Conservation (phyloP, 1,140 invertebrate genomes). For the Cecropterus lyciades region DNA sequence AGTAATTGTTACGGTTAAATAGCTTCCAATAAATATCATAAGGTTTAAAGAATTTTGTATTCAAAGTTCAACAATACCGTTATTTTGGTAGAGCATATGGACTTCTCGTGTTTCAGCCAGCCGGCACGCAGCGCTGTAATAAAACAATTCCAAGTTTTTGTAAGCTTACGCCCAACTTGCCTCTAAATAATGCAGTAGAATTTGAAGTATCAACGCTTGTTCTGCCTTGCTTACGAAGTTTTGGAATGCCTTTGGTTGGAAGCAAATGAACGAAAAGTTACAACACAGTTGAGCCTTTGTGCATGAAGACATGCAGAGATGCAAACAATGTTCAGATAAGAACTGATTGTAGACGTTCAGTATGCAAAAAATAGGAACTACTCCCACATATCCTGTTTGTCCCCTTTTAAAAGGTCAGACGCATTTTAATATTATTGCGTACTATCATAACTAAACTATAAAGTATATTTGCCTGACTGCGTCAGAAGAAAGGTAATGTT, state of each 20-base stretch:
- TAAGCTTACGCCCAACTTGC: conserved; percentile 29
- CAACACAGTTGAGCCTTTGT: not conserved
- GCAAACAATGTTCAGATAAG: no score
- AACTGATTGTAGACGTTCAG: no score
- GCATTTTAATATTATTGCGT: no score
- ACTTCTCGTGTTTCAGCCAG: conserved; percentile 49
- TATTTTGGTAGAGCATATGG: conserved; percentile 49
- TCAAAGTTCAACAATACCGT: conserved; percentile 48
- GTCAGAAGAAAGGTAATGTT: no score
- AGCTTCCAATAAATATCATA: conserved; percentile 30
- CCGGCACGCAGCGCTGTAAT: conserved; percentile 47
- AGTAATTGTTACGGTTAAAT: conserved; percentile 36
- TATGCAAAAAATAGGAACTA: no score
- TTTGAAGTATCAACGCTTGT: conserved; percentile 28
- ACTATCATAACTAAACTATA: no score
- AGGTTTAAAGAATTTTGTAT: conserved; percentile 25
- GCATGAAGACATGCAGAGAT: no score
- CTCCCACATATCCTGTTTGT: no score
- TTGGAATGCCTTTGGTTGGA: conserved; percentile 20
- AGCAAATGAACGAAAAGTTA: conserved; percentile 2
- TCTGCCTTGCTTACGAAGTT: conserved; percentile 21
- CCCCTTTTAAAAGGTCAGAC: no score
- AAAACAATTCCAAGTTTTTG: conserved; percentile 47
- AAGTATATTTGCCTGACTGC: no score
- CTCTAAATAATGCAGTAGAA: conserved; percentile 30